phyloP scores from a whole-genome alignment of 2,797 vertebrate species.

The Peromyscus attwateri region DNA sequence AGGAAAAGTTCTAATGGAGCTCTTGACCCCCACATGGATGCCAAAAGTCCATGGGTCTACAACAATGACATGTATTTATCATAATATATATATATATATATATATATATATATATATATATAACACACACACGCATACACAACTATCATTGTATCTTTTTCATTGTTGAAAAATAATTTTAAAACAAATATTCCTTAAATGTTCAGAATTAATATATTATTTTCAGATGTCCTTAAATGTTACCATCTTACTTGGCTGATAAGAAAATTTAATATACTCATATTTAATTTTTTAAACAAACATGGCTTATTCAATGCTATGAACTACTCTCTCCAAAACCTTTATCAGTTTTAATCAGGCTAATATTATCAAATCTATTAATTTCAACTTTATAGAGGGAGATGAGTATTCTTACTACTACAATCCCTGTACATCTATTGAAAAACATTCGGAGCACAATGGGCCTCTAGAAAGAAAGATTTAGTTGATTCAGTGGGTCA shows the following conservation, averaged over 20 bases:
- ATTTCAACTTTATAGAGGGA: not conserved
- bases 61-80: not conserved
- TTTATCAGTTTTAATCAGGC: not conserved
- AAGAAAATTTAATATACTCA: not conserved
- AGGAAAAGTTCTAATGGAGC: not conserved
- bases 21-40: not conserved
- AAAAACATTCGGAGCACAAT: not conserved
- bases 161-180: not conserved
- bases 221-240: constrained; percentile 2
- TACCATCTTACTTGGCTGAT: not conserved
- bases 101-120: no score
- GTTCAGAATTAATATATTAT: not conserved
- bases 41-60: not conserved
- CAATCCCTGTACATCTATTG: not conserved
- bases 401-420: not conserved
- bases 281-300: not conserved
- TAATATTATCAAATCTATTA: constrained; percentile 19
- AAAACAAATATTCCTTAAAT: not conserved
- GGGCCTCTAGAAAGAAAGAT: not conserved
- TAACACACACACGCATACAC: no score
- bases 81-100: not conserved
- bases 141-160: no score
- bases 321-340: not conserved
- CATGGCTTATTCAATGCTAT: not conserved
- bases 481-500: not conserved